Evolutionary conservation across 2,888 invertebrate species (phyloP), one percentile per base, ranked within the genome.

Genomic region (Spisula subtruncata): DNA sequence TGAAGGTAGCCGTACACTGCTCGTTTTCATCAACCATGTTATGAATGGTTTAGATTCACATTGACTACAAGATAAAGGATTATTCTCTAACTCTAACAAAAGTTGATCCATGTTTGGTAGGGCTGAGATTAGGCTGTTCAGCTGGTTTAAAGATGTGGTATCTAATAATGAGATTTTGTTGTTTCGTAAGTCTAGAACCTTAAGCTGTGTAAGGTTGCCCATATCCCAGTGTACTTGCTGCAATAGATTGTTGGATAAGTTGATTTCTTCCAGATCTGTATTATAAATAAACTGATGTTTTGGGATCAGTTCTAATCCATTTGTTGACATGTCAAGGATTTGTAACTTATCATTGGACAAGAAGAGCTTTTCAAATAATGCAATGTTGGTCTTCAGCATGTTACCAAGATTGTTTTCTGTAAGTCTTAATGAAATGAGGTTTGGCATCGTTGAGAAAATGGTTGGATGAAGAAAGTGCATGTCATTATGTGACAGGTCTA

Each of bases 391-490:
- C n/a, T 56, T n/a, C 2, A 41, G 25, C 86, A 86, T 86, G 16
- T 6, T 79, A 29, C 1, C 1, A 8, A 86, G 66, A n/a, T 41
- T 12, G 56, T 80, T 86, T 14, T 41, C 16, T 35, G 86, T 81
- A 1, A 86, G 12, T 29, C 25, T 35, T 8, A 86, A 10, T 14
- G 35, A 54, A 25, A 32, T 20, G 14, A 86, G 20, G 41, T 86
- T 54, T 25, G 60, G 56, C 2, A 56, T 20, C 18, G 25, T 54
- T 20, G 54, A 20, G 0, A 48, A 0, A 4, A 80, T 20, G 10
- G 20, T 41, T 2, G 86, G 86, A 56, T 81, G 51, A 2, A 86
- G 5, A 29, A 86, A 81, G 16, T 86, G 54, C 54, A 86, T 75
- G 51, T n/a, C 60, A 46, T 86, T 86, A 41, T n/a, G 16, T 14